Conservation (phyloP, 2,888 invertebrate species). For the Thysanoteuthis rhombus region DNA sequence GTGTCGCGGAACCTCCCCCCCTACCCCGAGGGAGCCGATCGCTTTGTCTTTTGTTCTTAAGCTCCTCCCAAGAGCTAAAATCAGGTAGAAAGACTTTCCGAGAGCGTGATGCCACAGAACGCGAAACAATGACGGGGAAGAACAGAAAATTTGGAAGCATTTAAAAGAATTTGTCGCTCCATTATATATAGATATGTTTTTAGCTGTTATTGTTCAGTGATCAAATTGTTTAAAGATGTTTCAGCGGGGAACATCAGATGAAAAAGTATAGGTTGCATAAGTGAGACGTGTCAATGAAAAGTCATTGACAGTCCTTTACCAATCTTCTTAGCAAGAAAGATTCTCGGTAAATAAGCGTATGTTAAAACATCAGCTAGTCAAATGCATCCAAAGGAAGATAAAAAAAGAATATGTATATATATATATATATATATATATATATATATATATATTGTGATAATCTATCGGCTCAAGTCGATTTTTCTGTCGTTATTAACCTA, state of each 20-base stretch:
- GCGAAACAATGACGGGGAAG: neutral
- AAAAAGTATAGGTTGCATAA: too few species aligned
- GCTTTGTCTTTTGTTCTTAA: neutral
- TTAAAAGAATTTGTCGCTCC: neutral
- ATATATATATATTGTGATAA: too few species aligned
- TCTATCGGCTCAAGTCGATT: too few species aligned
- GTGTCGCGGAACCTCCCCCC: neutral
- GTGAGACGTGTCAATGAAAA: too few species aligned
- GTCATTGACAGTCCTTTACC: too few species aligned
- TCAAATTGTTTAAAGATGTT: neutral
- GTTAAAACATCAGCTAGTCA: too few species aligned
- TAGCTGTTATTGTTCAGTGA: neutral
- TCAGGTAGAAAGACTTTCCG: neutral
- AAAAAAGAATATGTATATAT: too few species aligned
- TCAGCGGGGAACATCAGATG: neutral
- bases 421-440: too few species aligned
- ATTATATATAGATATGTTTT: neutral
- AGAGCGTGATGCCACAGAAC: neutral
- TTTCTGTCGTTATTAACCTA: too few species aligned
- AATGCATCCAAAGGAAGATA: too few species aligned
- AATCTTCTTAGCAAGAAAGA: too few species aligned
- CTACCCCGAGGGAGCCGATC: neutral
- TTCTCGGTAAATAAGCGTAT: too few species aligned
- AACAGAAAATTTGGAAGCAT: neutral
- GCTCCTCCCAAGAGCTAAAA: neutral